A percentile compares a stretch with the other conserved stretches of the same genome.
These are phyloP conservation scores for Acronicta aceris DNA, from an alignment of 2,888 invertebrate species.

Conservation along the genomic window DNA sequence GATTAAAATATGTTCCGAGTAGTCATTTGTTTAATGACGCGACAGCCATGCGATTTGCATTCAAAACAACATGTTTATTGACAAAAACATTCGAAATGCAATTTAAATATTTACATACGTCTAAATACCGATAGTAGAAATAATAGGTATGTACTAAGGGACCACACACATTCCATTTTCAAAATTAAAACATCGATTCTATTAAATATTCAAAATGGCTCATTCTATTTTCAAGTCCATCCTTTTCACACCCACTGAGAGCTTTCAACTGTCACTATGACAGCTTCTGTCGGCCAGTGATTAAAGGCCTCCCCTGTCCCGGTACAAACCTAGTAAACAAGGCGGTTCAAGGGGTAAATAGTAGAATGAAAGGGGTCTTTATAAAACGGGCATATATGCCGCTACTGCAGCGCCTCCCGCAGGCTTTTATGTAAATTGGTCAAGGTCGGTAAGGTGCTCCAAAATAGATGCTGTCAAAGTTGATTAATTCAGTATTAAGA, in stretches of 20 bases:
- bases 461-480: constrained; percentile 54
- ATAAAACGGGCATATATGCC: constrained; percentile 55
- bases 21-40: constrained; percentile 18
- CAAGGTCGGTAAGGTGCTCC: constrained; percentile 66
- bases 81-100: constrained; percentile 43
- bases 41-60: constrained; percentile 32
- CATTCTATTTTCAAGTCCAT: constrained; percentile 52
- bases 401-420: constrained; percentile 74
- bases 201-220: constrained; percentile 54
- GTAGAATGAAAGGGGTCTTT: constrained; percentile 53
- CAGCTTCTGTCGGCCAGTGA: constrained; percentile 63
- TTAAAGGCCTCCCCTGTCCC: constrained; percentile 36
- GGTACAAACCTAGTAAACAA: constrained; percentile 24
- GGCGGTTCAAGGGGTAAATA: constrained; percentile 24
- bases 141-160: constrained; percentile 21
- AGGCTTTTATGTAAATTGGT: constrained; percentile 71
- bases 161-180: constrained; percentile 27
- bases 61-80: constrained; percentile 39
- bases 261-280: constrained; percentile 72
- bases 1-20: constrained; percentile 15
- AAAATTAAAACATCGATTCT: constrained; percentile 48
- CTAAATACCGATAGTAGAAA: constrained; percentile 20
- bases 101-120: constrained; percentile 34
- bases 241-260: constrained; percentile 67
- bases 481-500: constrained; percentile 35